Evolutionary conservation across 2,888 invertebrate species (phyloP), one percentile per base, ranked within the genome.

Genomic region (Synanthedon tipuliformis): DNA sequence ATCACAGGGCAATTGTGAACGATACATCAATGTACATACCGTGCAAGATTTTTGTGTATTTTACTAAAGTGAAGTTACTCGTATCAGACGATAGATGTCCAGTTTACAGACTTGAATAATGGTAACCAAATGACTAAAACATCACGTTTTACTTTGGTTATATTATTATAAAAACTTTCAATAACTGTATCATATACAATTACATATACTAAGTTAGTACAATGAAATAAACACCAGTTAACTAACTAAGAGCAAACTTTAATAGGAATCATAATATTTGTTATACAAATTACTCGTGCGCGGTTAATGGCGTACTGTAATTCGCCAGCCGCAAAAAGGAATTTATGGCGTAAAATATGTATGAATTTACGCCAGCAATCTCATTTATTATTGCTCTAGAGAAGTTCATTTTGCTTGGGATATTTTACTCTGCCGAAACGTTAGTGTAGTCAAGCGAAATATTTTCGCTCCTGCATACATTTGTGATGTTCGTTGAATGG

Each of bases 301-400:
- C 34, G 34, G 34, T 34, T 34, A 34, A 34, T 34, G 34, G 34
- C 34, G 34, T 34, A 34, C 34, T 34, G 16, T 23, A 49, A 49
- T 49, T 49, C 49, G 16, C 15, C 15, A 12, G 15, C 54, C 53
- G 54, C 51, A 55, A 62, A 63, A 63, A 61, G 61, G 56, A 65
- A 62, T 62, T 63, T 60, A 59, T 56, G 52, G 52, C 48, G 59
- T 68, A 61, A 67, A 73, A 69, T 68, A 73, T 72, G 61, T 64
- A 72, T 60, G 62, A 64, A 57, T 63, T 64, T 59, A 56, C 61
- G 57, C 55, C 61, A 58, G 61, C 63, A 65, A 65, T 61, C 64
- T 68, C 66, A 71, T 77, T 69, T 67, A 69, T 70, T 71, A 72
- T 73, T 70, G 62, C 56, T 54, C 41, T 53, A 56, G 56, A 56